Percentiles rank a stretch among this genome's conserved stretches.
Evolutionary conservation across 2,888 invertebrate species (phyloP).

Genomic region (Chloroclystis v-ata): DNA sequence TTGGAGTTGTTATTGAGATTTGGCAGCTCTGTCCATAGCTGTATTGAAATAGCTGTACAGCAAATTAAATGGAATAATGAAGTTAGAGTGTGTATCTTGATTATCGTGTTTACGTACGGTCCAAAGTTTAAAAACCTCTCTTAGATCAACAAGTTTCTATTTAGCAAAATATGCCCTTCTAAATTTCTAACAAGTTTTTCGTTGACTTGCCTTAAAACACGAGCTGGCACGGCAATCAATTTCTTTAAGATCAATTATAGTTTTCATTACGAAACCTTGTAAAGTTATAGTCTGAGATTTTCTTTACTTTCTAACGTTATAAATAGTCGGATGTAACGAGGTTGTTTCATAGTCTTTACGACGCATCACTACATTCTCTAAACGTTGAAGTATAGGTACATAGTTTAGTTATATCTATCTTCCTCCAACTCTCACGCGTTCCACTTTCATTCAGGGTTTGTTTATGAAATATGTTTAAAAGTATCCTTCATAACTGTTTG

Average conservation of each 20-base stretch:
- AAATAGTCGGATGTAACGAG: constrained; percentile 13
- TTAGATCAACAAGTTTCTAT: constrained; percentile 47
- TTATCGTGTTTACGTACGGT: too few species aligned
- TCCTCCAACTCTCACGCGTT: constrained; percentile 35
- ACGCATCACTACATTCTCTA: constrained; percentile 31
- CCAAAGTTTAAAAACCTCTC: too few species aligned
- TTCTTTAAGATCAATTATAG: constrained; percentile 33
- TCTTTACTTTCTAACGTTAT: constrained; percentile 24
- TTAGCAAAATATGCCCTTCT: constrained; percentile 40
- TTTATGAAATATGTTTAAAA: constrained; percentile 35
- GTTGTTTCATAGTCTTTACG: constrained; percentile 33
- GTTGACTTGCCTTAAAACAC: constrained; percentile 57
- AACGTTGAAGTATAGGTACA: constrained; percentile 31
- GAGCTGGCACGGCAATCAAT: constrained; percentile 33
- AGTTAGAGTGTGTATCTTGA: too few species aligned
- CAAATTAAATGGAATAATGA: too few species aligned
- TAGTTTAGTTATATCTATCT: constrained; percentile 28
- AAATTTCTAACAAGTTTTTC: constrained; percentile 49
- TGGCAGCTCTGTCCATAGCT: constrained; percentile 37
- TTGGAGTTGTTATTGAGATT: constrained; percentile 43
- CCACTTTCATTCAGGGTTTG: constrained; percentile 37
- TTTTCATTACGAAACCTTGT: constrained; percentile 25
- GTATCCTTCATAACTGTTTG: constrained; percentile 34
- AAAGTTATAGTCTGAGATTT: constrained; percentile 13
- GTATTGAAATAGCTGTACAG: constrained; percentile 12